Conservation (phyloP, 2,888 invertebrate species). For the Plusia festucae region DNA sequence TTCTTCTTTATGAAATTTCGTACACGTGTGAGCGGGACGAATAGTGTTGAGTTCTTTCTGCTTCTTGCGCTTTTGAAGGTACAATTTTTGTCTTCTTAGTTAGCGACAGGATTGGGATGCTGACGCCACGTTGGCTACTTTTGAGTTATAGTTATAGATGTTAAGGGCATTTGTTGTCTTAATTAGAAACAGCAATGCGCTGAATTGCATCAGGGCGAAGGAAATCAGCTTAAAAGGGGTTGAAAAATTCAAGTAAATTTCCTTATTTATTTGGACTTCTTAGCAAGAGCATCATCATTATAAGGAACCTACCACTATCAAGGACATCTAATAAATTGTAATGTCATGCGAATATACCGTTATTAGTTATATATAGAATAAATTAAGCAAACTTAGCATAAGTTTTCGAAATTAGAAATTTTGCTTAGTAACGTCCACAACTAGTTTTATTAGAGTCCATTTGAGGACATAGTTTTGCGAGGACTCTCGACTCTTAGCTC, state of each 20-base stretch:
- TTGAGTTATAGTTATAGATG: constrained; percentile 39
- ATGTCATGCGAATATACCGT: too few species aligned
- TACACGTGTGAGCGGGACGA: constrained; percentile 33
- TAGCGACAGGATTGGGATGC: constrained; percentile 36
- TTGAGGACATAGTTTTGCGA: constrained; percentile 36
- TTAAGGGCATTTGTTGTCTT: constrained; percentile 11
- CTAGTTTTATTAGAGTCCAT: constrained; percentile 35
- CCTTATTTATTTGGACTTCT: too few species aligned
- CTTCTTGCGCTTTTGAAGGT: constrained; percentile 38
- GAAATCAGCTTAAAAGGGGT: too few species aligned
- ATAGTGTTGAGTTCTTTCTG: constrained; percentile 34
- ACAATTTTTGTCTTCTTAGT: constrained; percentile 40
- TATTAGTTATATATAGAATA: too few species aligned
- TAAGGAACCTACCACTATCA: too few species aligned
- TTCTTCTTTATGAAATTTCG: constrained; percentile 32
- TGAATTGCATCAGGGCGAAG: not conserved
- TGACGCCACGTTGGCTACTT: constrained; percentile 20
- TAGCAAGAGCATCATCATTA: too few species aligned
- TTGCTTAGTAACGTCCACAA: too few species aligned
- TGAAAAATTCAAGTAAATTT: too few species aligned
- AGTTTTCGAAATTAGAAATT: too few species aligned
- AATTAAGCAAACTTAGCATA: too few species aligned
- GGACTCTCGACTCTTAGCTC: constrained; percentile 23
- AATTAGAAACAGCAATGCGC: constrained; percentile 21
- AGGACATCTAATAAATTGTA: too few species aligned